Conservation (phyloP, 1,140 invertebrate genomes). For the Tetramorium simillimum region DNA sequence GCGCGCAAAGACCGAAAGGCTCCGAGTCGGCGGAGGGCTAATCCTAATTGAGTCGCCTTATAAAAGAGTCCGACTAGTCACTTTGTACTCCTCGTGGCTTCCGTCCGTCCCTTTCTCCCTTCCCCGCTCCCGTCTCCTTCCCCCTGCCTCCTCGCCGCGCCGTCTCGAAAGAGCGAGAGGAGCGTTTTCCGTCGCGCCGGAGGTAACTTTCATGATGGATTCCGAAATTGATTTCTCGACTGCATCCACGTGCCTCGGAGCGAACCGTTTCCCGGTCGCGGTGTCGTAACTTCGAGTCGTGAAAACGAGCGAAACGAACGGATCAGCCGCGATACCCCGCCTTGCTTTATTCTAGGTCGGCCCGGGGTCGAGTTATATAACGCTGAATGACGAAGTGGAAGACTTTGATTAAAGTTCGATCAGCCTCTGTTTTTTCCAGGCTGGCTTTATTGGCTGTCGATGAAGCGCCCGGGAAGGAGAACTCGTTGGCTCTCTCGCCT, state of each 20-base stretch:
- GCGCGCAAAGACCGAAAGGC: conserved; percentile 76
- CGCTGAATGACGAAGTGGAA: conserved; percentile 48
- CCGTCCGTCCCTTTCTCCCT: conserved; percentile 19
- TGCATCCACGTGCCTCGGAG: not conserved
- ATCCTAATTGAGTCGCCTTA: conserved; percentile 83
- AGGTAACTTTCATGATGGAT: conserved; percentile 43
- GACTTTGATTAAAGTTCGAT: conserved; percentile 61
- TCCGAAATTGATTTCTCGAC: conserved; percentile 51
- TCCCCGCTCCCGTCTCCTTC: not conserved
- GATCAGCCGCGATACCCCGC: conserved; percentile 2
- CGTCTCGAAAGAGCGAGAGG: not conserved
- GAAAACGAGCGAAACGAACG: conserved; percentile 47
- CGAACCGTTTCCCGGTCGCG: not conserved
- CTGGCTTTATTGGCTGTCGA: conserved; percentile 46
- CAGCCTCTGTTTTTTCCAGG: conserved; percentile 51
- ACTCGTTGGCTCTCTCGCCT: conserved; percentile 14
- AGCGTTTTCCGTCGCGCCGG: conserved; percentile 17
- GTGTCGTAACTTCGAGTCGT: conserved; percentile 25
- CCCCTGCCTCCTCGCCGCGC: no score
- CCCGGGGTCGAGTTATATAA: conserved; percentile 26
- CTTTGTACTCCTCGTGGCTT: conserved; percentile 54
- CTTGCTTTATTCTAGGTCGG: conserved; percentile 48
- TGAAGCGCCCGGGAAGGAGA: conserved; percentile 41
- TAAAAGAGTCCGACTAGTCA: conserved; percentile 72
- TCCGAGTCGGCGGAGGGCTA: conserved; percentile 74